A percentile compares a stretch with the other conserved stretches of the same genome.
These are phyloP conservation scores for Poecilia picta DNA, from an alignment of 2,797 vertebrate genomes.

Conservation along the genomic window DNA sequence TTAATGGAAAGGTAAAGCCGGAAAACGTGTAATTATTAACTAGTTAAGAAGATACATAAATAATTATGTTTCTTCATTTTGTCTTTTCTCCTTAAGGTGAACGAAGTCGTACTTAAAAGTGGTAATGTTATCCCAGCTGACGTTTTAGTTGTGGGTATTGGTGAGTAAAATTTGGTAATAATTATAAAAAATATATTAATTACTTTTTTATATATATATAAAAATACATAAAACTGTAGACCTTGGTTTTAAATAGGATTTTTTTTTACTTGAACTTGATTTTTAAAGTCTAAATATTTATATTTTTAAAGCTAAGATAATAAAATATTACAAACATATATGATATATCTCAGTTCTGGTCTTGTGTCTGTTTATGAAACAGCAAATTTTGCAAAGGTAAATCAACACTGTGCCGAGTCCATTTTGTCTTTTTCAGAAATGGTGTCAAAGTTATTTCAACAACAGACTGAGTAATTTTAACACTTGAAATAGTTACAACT, in stretches of 20 bases:
- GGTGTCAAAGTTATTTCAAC: no score
- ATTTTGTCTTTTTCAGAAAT: no score
- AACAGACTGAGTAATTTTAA: no score
- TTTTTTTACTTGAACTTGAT: neutral
- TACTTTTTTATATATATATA: no score
- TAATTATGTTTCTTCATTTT: neutral
- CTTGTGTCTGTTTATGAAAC: neutral
- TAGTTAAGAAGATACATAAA: neutral
- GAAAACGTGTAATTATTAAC: neutral
- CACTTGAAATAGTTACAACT: no score
- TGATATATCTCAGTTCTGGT: neutral
- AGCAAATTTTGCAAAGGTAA: no score
- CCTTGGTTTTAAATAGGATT: neutral
- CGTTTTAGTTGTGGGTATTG: slow-evolving; percentile 84
- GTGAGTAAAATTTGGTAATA: slow-evolving; percentile 64
- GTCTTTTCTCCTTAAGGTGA: slow-evolving; percentile 69
- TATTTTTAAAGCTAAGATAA: no score
- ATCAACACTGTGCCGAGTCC: no score
- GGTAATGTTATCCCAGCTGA: slow-evolving; percentile 79
- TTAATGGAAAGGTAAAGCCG: slow-evolving; percentile 79
- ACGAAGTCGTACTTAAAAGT: slow-evolving; percentile 79
- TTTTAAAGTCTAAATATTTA: neutral
- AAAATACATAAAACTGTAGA: no score
- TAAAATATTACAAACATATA: neutral
- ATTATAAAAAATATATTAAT: neutral